These are phyloP conservation scores for Hirtodrosophila trivittata DNA, from an alignment of 2,888 invertebrate genomes.

Conservation along the genomic window DNA sequence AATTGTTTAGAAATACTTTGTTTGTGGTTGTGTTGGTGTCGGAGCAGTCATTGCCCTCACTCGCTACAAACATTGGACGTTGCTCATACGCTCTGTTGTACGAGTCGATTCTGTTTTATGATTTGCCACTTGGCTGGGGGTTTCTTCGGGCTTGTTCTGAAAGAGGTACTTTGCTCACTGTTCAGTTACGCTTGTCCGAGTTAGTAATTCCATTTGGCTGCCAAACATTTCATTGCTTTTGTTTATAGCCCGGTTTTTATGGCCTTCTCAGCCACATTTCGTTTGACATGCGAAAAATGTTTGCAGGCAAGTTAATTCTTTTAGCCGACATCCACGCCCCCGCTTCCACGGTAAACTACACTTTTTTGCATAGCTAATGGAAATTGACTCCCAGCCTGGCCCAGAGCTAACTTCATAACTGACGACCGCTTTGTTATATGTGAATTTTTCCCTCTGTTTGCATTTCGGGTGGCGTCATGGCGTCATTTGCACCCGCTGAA, in stretches of 20 bases:
- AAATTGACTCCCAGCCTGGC: constrained; percentile 46
- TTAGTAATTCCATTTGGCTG: constrained; percentile 54
- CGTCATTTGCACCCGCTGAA: constrained; percentile 56
- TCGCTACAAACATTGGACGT: constrained; percentile 7
- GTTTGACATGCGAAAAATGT: constrained; percentile 60
- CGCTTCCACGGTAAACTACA: constrained; percentile 26
- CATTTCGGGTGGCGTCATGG: constrained; percentile 64
- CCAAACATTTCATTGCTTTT: constrained; percentile 46
- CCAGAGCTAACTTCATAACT: constrained; percentile 37
- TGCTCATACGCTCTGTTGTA: constrained; percentile 23
- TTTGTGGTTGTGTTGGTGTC: constrained; percentile 7
- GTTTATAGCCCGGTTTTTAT: constrained; percentile 43
- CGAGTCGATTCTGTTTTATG: constrained; percentile 1
- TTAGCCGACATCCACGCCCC: constrained; percentile 17
- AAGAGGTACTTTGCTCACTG: background rate
- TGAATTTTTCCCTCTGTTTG: constrained; percentile 27
- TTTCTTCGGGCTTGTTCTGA: constrained; percentile 1
- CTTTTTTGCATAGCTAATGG: constrained; percentile 45
- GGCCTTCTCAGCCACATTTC: constrained; percentile 36
- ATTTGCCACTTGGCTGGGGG: background rate
- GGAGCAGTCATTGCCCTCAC: constrained; percentile 36
- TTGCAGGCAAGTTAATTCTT: constrained; percentile 39
- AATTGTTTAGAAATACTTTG: constrained; percentile 5
- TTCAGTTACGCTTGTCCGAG: constrained; percentile 18
- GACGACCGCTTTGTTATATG: constrained; percentile 61